Conservation (phyloP, 2,888 invertebrate genomes). For the Trichacis sp. region DNA sequence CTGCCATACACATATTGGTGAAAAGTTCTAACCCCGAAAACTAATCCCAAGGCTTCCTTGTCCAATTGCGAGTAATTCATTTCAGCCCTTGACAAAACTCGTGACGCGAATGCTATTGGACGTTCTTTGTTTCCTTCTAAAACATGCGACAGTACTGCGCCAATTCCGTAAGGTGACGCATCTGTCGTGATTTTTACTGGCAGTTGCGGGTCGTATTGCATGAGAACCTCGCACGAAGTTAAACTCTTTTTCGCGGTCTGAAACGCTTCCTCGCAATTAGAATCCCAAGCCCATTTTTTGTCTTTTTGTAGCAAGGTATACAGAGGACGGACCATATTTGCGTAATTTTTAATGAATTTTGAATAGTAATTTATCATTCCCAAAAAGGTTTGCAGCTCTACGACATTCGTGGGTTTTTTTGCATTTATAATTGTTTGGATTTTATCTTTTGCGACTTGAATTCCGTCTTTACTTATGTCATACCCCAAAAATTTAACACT, state of each 20-base stretch:
- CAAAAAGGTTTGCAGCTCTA: constrained; percentile 46
- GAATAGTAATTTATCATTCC: constrained; percentile 57
- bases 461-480: constrained; percentile 38
- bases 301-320: constrained; percentile 46
- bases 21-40: constrained; percentile 46
- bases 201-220: constrained; percentile 16
- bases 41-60: constrained; percentile 44
- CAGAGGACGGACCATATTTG: constrained; percentile 38
- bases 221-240: constrained; percentile 16
- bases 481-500: constrained; percentile 47
- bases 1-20: constrained; percentile 46
- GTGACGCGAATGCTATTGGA: constrained; percentile 43
- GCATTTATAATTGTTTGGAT: constrained; percentile 33
- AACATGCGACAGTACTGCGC: constrained; percentile 37
- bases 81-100: constrained; percentile 35
- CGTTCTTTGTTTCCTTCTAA: constrained; percentile 23
- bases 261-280: constrained; percentile 24
- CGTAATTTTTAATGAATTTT: constrained; percentile 49
- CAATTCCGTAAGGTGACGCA: constrained; percentile 21
- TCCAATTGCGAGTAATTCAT: constrained; percentile 45
- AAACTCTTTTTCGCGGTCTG: constrained; percentile 16
- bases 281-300: constrained; percentile 27
- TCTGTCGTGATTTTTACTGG: constrained; percentile 27
- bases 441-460: constrained; percentile 33
- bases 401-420: constrained; percentile 38